A percentile compares a stretch with the other conserved stretches of the same genome.
Evolutionary conservation across 2,113 vertebrate genomes (phyloP).

Genomic region (Beaufortia kweichowensis): DNA sequence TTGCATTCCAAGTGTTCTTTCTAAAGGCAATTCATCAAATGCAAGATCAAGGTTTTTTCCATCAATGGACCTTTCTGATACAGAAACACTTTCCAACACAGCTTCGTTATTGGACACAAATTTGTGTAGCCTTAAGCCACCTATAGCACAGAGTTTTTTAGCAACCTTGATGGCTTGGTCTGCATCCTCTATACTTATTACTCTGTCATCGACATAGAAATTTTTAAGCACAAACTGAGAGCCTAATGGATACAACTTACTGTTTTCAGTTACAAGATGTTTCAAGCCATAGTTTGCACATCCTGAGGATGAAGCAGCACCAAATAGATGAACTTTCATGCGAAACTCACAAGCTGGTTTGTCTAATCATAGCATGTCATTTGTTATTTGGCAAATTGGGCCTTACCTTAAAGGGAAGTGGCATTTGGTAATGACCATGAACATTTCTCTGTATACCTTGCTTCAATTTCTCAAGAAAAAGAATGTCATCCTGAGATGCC

Average conservation of each 20-base stretch:
- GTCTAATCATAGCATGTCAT: neutral
- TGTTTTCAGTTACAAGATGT: constrained; percentile 9
- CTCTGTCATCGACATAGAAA: neutral
- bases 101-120: neutral
- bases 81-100: too few relatives aligned
- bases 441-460: constrained; percentile 1
- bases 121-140: neutral
- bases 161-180: neutral
- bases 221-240: neutral
- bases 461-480: constrained; percentile 22
- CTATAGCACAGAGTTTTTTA: neutral
- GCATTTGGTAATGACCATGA: constrained; percentile 40
- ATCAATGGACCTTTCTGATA: too few relatives aligned
- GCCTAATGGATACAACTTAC: neutral
- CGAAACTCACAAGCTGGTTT: neutral
- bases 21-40: neutral
- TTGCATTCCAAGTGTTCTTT: neutral
- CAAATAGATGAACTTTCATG: neutral
- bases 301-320: neutral
- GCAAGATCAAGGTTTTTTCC: neutral
- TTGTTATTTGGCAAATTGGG: constrained; percentile 27
- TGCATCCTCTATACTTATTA: neutral
- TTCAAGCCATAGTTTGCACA: neutral
- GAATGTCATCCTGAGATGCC: constrained; percentile 45
- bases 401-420: constrained; percentile 12